Evolutionary conservation across 2,113 vertebrate species (phyloP), one percentile per base, ranked within the genome.

Genomic region (Ciconia boyciana): DNA sequence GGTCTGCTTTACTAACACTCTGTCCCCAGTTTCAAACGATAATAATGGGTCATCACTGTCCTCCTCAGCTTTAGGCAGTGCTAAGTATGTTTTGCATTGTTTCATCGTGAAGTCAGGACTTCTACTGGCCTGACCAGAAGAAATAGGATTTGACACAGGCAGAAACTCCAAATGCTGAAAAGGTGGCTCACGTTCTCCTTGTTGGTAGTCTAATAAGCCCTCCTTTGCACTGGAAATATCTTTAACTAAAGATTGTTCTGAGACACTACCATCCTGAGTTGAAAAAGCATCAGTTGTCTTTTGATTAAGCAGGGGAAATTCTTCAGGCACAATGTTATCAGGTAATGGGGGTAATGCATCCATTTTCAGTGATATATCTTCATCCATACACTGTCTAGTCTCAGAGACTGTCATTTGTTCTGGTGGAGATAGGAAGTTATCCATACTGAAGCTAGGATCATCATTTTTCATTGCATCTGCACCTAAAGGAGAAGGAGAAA

Each of bases 371-470:
- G 97, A 97, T 28, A 13, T 3, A 60, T 98, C 97, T 68, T 97
- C 98, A 65, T 83, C 95, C 26, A 36, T 79, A 69, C 78, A 22
- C 43, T 93, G 84, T 49, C 81, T 64, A 16, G 41, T 46, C 76
- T 82, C 82, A 1, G 52, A 90, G 68, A 77, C 65, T 64, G 64
- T 31, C 46, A 94, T 46, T 36, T 96, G 95, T 76, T 98, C 96
- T 0, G 89, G 97, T 4, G 96, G 98, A 44, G 95, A 76, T 48
- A 96, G 98, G 84, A 98, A 98, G 49, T 98, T 98, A 46, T 95
- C 96, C 0, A 3, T 91, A 87, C 34, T 64, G 34, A 79, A 61
- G n/a, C 80, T 29, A 15, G 36, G 48, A 17, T 91, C 87, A 13
- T 92, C 84, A 46, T 94, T 95, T 66, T 97, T 97, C 80, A 97